These are phyloP conservation scores for Fistularia commersonii DNA, from an alignment of 2,797 vertebrate genomes.

Conservation along the genomic window DNA sequence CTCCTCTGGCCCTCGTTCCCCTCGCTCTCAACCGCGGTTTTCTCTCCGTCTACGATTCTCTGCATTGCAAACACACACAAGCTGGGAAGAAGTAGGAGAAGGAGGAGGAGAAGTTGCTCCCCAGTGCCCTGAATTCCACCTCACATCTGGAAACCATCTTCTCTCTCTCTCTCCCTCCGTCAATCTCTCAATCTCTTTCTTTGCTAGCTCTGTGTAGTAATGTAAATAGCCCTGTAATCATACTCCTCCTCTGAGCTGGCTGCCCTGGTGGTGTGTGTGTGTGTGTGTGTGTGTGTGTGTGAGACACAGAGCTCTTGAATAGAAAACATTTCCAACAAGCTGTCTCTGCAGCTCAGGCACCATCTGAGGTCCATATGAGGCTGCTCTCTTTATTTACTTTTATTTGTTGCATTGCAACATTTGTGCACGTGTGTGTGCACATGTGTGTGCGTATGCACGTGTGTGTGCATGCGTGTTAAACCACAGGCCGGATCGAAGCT, in stretches of 20 bases:
- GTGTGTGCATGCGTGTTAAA: too few species aligned
- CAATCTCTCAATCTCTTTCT: slow-evolving; percentile 29
- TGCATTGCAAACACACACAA: slow-evolving; percentile 31
- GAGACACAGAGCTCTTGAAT: too few species aligned
- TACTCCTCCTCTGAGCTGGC: slow-evolving; percentile 35
- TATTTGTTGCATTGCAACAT: too few species aligned
- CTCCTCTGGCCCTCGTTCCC: slow-evolving; percentile 18
- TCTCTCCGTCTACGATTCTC: slow-evolving; percentile 30
- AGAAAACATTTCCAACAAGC: not conserved
- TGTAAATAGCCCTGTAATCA: slow-evolving; percentile 68
- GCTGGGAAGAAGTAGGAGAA: slow-evolving; percentile 22
- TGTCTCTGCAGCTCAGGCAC: not conserved
- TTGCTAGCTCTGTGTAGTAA: slow-evolving; percentile 44
- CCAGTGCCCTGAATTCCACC: slow-evolving; percentile 54
- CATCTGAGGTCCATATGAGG: too few species aligned
- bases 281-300: slow-evolving; percentile 14
- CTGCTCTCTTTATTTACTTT: too few species aligned
- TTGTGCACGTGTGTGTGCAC: not conserved
- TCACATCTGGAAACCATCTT: slow-evolving; percentile 73
- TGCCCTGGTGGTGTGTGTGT: slow-evolving; percentile 35
- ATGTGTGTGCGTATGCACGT: too few species aligned
- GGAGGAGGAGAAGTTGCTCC: slow-evolving; percentile 29
- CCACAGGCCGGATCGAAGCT: too few species aligned
- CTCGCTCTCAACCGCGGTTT: slow-evolving; percentile 20
- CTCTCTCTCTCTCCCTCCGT: slow-evolving; percentile 23